Evolutionary conservation across 2,113 vertebrate genomes (phyloP).

Genomic region (Holacanthus passer): DNA sequence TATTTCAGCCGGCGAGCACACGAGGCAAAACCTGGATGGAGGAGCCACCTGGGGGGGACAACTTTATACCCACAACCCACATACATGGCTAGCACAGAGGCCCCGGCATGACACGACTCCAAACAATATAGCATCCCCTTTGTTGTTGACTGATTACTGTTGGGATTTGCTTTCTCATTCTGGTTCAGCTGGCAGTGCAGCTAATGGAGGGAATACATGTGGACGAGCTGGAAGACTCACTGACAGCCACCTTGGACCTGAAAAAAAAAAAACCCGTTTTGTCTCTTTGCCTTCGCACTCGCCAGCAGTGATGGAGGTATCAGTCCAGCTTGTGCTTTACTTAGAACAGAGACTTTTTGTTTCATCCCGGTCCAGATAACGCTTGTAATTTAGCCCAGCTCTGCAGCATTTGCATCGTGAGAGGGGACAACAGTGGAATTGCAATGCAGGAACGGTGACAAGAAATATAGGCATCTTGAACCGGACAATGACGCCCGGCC

Average conservation of each 20-base stretch:
- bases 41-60: slow-evolving; percentile 46
- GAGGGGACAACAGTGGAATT: slow-evolving; percentile 9
- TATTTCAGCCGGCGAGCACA: slow-evolving; percentile 61
- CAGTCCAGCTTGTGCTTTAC: slow-evolving; percentile 27
- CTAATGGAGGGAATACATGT: slow-evolving; percentile 56
- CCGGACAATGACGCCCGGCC: slow-evolving; percentile 21
- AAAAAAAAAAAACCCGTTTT: slow-evolving; percentile 48
- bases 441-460: slow-evolving; percentile 27
- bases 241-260: slow-evolving; percentile 48
- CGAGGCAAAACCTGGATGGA: slow-evolving; percentile 59
- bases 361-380: slow-evolving; percentile 46
- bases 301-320: slow-evolving; percentile 39
- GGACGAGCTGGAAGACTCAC: slow-evolving; percentile 42
- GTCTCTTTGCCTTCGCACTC: slow-evolving; percentile 24
- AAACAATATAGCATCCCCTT: slow-evolving; percentile 54
- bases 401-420: slow-evolving; percentile 37
- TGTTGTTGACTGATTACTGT: slow-evolving; percentile 65
- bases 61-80: slow-evolving; percentile 46
- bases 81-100: slow-evolving; percentile 36
- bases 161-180: slow-evolving; percentile 65
- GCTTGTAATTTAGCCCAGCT: slow-evolving; percentile 27
- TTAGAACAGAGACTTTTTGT: slow-evolving; percentile 26
- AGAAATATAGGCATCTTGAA: slow-evolving; percentile 35
- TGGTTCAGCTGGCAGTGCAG: slow-evolving; percentile 60
- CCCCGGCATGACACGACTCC: slow-evolving; percentile 45